Evolutionary conservation across 1,140 invertebrate species (phyloP), one percentile per base, ranked within the genome.

Genomic region (Papilio dardanus): DNA sequence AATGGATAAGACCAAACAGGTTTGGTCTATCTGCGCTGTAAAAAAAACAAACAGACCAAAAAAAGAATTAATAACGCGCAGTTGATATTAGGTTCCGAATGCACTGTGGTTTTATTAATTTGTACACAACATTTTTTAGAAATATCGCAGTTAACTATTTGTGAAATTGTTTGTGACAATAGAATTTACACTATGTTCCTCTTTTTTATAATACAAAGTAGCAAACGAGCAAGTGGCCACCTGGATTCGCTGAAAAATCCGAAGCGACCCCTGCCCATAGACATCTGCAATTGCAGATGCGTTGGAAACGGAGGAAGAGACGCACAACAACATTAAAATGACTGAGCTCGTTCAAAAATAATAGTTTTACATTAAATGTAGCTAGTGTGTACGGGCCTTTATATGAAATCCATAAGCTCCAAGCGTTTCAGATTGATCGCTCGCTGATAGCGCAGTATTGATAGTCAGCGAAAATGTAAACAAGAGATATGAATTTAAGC

Each of bases 11-110:
- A 28, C 3, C 54, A 28, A 58, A 58, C 54, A 58, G 54, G 54
- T 58, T 58, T 58, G 54, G 3, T 12, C 10, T 58, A 28, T 58
- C 54, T 58, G 54, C 54, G 21, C 4, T 58, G 54, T 24, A 58
- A 54, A 54, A n/a, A 54, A 54, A 54, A 24, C 50, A 54, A 58
- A 58, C 21, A 58, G 24, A 58, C 54, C 54, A 58, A 58, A 58
- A n/a, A 54, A 28, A 58, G 54, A 58, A 58, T 58, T 58, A 58
- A 58, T 58, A 58, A 58, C 54, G 54, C 54, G 54, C 28, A 58
- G 54, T 58, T 10, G n/a, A 28, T 21, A 0, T 58, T 14, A 58
- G 54, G 54, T 3, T 24, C 21, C 0, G 21, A 58, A 58, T 58
- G 24, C 54, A 58, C 54, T 58, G 12, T 58, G 10, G 14, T 24